Evolutionary conservation across 2,888 invertebrate species (phyloP).

Genomic region (Phyllotreta striolata): DNA sequence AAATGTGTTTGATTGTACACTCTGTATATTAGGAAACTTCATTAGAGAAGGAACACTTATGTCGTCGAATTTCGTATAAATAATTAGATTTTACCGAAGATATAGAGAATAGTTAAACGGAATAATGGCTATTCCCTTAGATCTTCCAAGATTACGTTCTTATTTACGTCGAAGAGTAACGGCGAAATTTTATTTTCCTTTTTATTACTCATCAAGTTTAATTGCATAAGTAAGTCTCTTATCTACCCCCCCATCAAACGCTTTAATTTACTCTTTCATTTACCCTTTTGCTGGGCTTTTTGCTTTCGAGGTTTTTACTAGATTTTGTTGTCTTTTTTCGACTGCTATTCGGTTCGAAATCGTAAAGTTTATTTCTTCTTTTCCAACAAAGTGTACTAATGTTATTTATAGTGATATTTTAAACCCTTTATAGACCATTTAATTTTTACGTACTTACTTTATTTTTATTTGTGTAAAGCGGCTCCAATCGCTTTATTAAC

Average conservation of each 20-base stretch:
- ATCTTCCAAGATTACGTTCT: slow-evolving; percentile 26
- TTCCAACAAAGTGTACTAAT: no score
- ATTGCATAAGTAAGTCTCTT: slow-evolving; percentile 30
- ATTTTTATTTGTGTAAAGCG: no score
- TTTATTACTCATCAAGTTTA: slow-evolving; percentile 32
- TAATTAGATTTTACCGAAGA: slow-evolving; percentile 11
- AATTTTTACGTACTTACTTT: no score
- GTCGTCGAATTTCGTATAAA: slow-evolving; percentile 2
- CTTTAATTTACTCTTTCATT: slow-evolving; percentile 21
- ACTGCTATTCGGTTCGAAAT: no score
- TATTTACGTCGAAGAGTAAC: slow-evolving; percentile 27
- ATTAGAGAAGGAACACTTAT: background rate
- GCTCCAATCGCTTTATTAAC: no score
- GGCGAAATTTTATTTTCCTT: slow-evolving; percentile 30
- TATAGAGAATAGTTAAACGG: slow-evolving; percentile 18
- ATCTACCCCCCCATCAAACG: slow-evolving; percentile 27
- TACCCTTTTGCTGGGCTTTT: slow-evolving; percentile 17
- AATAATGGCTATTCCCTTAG: slow-evolving; percentile 21
- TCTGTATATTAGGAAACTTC: no score
- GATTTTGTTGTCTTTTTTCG: no score
- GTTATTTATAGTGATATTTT: no score
- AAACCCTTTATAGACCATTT: no score
- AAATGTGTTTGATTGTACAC: no score
- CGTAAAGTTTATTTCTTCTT: no score
- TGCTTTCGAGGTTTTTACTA: slow-evolving; percentile 1